Conservation (phyloP, 2,113 vertebrate species). For the Plecturocebus donacophilus region DNA sequence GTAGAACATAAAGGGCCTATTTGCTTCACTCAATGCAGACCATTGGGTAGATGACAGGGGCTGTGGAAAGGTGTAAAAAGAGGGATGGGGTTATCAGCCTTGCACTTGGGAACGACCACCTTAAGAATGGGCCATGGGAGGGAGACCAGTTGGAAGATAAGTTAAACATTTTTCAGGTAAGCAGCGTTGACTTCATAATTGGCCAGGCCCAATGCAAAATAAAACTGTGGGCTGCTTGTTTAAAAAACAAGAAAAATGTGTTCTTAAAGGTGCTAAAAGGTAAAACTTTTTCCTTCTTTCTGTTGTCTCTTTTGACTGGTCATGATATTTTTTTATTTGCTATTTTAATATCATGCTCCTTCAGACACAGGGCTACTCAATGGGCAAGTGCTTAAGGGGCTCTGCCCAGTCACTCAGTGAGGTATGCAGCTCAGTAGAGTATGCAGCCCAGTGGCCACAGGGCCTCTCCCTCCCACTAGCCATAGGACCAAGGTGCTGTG, state of each 20-base stretch:
- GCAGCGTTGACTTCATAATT: not conserved
- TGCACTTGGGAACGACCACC: not conserved
- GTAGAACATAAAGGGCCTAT: not conserved
- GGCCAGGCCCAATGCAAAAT: not conserved
- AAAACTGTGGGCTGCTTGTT: not conserved
- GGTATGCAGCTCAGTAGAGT: not conserved
- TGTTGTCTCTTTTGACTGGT: not conserved
- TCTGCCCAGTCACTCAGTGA: not conserved
- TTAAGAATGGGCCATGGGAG: not conserved
- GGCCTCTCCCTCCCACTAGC: not conserved
- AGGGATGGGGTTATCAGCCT: not conserved
- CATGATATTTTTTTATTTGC: not conserved
- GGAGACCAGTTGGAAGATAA: not conserved
- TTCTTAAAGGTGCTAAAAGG: no score
- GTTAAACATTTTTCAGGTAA: not conserved
- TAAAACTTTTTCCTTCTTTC: not conserved
- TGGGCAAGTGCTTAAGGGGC: not conserved
- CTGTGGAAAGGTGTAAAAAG: accelerated
- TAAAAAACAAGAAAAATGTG: not conserved
- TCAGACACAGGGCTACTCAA: not conserved
- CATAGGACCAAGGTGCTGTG: not conserved
- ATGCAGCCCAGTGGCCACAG: no score
- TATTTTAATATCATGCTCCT: not conserved
- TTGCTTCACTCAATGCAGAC: not conserved
- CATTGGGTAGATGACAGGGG: not conserved